Conservation (phyloP, 2,888 invertebrate species). For the Eristalinus sepulchralis region DNA sequence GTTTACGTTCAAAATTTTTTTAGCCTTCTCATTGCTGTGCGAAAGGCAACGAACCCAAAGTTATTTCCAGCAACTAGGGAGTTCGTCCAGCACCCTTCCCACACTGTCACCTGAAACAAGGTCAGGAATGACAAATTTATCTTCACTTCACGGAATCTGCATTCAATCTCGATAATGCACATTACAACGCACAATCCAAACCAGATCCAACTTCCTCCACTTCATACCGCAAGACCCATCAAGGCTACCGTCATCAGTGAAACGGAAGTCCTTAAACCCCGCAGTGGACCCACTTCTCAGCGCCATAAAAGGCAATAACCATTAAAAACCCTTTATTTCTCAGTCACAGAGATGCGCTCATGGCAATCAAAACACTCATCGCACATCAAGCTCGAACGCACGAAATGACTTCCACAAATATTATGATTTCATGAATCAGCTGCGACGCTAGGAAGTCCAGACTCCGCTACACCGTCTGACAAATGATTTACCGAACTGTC, state of each 20-base stretch:
- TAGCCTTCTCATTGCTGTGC: neutral
- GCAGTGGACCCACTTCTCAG: slow-evolving; percentile 27
- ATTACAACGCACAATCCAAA: neutral
- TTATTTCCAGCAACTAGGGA: too few species aligned
- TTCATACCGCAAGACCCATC: neutral
- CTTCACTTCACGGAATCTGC: neutral
- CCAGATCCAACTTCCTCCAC: neutral
- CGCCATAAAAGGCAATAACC: slow-evolving; percentile 43
- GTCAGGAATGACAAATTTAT: neutral
- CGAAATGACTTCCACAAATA: slow-evolving; percentile 48
- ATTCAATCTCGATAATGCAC: neutral
- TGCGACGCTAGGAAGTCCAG: slow-evolving; percentile 22
- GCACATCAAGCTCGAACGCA: slow-evolving; percentile 6
- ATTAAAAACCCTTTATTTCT: slow-evolving; percentile 38
- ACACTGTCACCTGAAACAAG: neutral
- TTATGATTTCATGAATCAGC: slow-evolving; percentile 33
- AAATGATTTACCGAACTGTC: slow-evolving; percentile 36
- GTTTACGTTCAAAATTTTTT: too few species aligned
- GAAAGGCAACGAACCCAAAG: neutral
- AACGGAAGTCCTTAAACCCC: slow-evolving; percentile 54
- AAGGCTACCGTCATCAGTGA: neutral
- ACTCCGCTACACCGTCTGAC: slow-evolving; percentile 29
- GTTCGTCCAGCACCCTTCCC: neutral
- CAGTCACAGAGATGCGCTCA: neutral
- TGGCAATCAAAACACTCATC: slow-evolving; percentile 41